Evolutionary conservation across 2,888 invertebrate species (phyloP).

Genomic region (Napeogenes sylphis): DNA sequence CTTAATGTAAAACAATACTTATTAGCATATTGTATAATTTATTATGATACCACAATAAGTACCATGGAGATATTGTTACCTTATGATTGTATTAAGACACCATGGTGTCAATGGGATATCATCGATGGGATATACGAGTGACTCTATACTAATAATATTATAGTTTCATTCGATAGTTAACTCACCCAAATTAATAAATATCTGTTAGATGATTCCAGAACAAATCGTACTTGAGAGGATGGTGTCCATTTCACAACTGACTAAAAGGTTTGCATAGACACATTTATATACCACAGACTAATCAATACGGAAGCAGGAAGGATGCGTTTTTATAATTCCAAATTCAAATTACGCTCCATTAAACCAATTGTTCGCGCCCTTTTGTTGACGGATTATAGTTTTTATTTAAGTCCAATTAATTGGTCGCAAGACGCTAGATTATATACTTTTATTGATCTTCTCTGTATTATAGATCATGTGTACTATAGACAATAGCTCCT

Average conservation of each 20-base stretch:
- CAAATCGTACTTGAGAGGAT: slow-evolving; percentile 42
- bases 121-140: background rate
- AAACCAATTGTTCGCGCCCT: slow-evolving; percentile 62
- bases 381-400: slow-evolving; percentile 50
- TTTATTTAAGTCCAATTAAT: slow-evolving; percentile 36
- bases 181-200: slow-evolving; percentile 13
- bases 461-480: too few species aligned
- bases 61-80: background rate
- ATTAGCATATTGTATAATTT: too few species aligned
- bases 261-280: slow-evolving; percentile 32
- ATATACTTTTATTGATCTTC: too few species aligned
- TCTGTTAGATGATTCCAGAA: slow-evolving; percentile 33
- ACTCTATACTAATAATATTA: background rate
- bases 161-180: background rate
- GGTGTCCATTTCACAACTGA: slow-evolving; percentile 54
- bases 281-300: slow-evolving; percentile 52
- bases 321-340: slow-evolving; percentile 59
- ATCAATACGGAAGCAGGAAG: slow-evolving; percentile 69
- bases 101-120: slow-evolving; percentile 3
- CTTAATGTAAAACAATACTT: too few species aligned
- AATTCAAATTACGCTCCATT: slow-evolving; percentile 65
- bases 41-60: background rate
- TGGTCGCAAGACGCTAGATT: slow-evolving; percentile 8
- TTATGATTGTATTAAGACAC: background rate
- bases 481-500: too few species aligned